phyloP scores from a whole-genome alignment of 2,888 invertebrate genomes.

The Ptychoptera contaminata region DNA sequence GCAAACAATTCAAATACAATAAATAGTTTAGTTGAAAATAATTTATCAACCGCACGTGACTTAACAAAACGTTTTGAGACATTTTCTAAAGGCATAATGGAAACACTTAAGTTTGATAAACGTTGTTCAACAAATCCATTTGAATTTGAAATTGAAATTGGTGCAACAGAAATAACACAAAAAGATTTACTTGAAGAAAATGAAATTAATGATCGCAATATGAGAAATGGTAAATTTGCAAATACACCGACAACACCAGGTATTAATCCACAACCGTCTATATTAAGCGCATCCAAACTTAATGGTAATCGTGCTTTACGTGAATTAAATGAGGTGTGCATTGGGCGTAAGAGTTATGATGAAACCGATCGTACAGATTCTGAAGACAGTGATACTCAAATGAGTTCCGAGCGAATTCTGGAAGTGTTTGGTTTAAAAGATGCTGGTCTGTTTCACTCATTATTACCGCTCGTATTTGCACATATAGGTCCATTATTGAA shows the following conservation, averaged over 20 bases:
- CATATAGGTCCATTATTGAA: slow-evolving; percentile 61
- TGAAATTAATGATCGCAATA: slow-evolving; percentile 22
- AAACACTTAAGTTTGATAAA: slow-evolving; percentile 30
- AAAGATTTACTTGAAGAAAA: slow-evolving; percentile 26
- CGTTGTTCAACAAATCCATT: slow-evolving; percentile 28
- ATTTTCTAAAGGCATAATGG: slow-evolving; percentile 31
- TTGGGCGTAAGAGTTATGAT: slow-evolving; percentile 11
- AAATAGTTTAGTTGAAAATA: slow-evolving; percentile 17
- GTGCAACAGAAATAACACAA: slow-evolving; percentile 29
- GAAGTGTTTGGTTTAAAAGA: slow-evolving; percentile 28
- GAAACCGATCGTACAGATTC: slow-evolving; percentile 24
- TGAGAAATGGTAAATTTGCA: slow-evolving; percentile 20
- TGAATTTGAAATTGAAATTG: slow-evolving; percentile 30
- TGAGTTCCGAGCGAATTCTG: slow-evolving; percentile 24
- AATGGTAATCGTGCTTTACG: slow-evolving; percentile 27
- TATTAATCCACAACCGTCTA: neutral
- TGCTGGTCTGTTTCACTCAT: slow-evolving; percentile 46
- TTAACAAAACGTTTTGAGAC: slow-evolving; percentile 31
- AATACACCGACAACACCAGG: too few species aligned
- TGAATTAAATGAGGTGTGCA: slow-evolving; percentile 10
- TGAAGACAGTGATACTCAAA: slow-evolving; percentile 20
- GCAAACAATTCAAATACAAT: slow-evolving; percentile 21
- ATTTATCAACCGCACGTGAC: slow-evolving; percentile 26
- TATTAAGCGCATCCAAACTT: slow-evolving; percentile 18
- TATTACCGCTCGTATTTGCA: slow-evolving; percentile 72